Evolutionary conservation across 2,888 invertebrate genomes (phyloP), one percentile per base, ranked within the genome.

Genomic region (Holacanthella duospinosa): DNA sequence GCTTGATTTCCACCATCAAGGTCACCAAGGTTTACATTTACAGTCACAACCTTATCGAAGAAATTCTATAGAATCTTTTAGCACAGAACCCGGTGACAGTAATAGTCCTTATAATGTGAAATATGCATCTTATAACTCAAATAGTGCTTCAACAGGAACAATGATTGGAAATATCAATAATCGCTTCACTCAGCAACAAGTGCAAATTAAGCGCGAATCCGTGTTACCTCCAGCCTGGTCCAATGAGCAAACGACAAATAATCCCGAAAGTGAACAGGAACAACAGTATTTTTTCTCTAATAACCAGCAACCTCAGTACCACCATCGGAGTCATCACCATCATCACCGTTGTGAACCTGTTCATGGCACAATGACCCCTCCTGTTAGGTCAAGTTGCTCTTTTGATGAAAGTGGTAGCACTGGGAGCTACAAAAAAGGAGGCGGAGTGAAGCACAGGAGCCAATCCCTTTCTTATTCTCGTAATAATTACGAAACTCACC

Each of bases 21-120:
- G n/a, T n/a, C 60, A 61, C 48, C 55, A 61, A 6, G 26, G 43
- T 58, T 43, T 64, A 43, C 66, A 64, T 28, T 26, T 43, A 19
- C 61, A 66, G n/a, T 60, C 64, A 58, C 57, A 66, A 24, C 68
- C 71, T 9, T 61, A 68, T 43, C 44, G 72, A 62, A 66, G 72
- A 59, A 73, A 73, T 43, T 73, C 72, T 19, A 71, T 73, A 43
- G 72, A 73, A 59, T 73, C 72, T 4, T 73, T 64, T 58, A 71
- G 70, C 66, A 65, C 71, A 3, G 72, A 73, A 63, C 67, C 69
- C 24, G 69, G 70, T 66, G 70, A 69, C 4, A 6, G 36, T 12
- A 12, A 36, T 36, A 4, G 48, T 6, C 36, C 36, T 36, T 72
- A 71, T 57, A 63, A 64, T 57, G 59, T 64, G 21, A 70, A 69